These are phyloP conservation scores for Drosophila subobscura DNA, from an alignment of 1,140 invertebrate species.

Conservation along the genomic window DNA sequence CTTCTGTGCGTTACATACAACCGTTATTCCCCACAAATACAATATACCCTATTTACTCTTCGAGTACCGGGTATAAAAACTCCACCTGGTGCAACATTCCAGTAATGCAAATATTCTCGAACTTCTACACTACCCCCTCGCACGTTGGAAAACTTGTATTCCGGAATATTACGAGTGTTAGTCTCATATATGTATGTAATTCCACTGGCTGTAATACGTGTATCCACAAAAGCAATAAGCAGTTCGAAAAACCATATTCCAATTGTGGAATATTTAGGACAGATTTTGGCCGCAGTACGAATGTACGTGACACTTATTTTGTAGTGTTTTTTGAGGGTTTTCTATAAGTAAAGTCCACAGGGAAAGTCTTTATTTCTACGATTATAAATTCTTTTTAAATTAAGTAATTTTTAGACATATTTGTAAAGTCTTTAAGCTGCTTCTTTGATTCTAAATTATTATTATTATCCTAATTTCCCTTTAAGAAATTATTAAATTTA, in stretches of 20 bases:
- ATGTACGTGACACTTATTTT: conserved; percentile 30
- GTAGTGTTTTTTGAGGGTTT: neutral
- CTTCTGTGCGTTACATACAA: too few relatives aligned
- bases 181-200: neutral
- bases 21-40: too few relatives aligned
- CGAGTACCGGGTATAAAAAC: too few relatives aligned
- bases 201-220: conserved; percentile 12
- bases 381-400: neutral
- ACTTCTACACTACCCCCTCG: too few relatives aligned
- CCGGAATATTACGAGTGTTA: neutral
- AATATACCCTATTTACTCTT: too few relatives aligned
- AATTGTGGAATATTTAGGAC: conserved; percentile 29
- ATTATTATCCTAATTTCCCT: neutral
- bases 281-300: conserved; percentile 1
- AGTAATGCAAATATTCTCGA: conserved; percentile 19
- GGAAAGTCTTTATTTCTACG: neutral
- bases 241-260: conserved; percentile 2
- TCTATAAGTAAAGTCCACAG: neutral
- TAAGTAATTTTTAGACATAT: too few relatives aligned
- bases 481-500: neutral
- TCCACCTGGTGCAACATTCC: conserved; percentile 45
- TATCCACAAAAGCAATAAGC: conserved; percentile 11
- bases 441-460: too few relatives aligned
- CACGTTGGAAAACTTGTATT: neutral
- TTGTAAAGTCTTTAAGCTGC: too few relatives aligned